Conservation (phyloP, 2,888 invertebrate species). For the Dioctria linearis region DNA sequence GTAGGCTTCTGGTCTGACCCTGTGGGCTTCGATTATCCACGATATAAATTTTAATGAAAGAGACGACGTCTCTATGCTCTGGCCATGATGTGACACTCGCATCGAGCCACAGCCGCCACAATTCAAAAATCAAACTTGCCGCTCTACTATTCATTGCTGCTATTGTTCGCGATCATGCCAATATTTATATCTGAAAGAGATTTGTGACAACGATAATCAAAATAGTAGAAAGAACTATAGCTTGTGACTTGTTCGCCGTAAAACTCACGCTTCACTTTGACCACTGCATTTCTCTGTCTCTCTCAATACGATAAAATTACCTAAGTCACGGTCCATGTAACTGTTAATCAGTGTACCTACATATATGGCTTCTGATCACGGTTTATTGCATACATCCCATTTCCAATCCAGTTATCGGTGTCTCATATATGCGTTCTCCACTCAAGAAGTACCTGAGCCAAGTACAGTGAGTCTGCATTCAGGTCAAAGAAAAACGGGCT, state of each 20-base stretch:
- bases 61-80: not conserved
- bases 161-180: not conserved
- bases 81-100: not conserved
- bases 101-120: not conserved
- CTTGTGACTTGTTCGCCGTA: not conserved
- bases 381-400: constrained; percentile 27
- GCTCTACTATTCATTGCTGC: constrained; percentile 1
- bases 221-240: no score
- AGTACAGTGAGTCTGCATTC: constrained; percentile 3
- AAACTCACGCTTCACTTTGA: not conserved
- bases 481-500: not conserved
- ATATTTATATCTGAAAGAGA: not conserved
- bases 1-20: constrained; percentile 48
- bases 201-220: not conserved
- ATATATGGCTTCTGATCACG: constrained; percentile 29
- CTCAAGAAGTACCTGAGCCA: not conserved
- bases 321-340: constrained; percentile 20
- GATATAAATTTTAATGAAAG: constrained; percentile 25
- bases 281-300: not conserved
- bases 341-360: constrained; percentile 40
- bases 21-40: constrained; percentile 40
- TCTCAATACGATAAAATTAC: not conserved
- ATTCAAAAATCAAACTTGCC: not conserved
- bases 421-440: not conserved
- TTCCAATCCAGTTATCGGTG: not conserved